Conservation (phyloP, 2,113 vertebrate genomes). For the Penelope pileata region DNA sequence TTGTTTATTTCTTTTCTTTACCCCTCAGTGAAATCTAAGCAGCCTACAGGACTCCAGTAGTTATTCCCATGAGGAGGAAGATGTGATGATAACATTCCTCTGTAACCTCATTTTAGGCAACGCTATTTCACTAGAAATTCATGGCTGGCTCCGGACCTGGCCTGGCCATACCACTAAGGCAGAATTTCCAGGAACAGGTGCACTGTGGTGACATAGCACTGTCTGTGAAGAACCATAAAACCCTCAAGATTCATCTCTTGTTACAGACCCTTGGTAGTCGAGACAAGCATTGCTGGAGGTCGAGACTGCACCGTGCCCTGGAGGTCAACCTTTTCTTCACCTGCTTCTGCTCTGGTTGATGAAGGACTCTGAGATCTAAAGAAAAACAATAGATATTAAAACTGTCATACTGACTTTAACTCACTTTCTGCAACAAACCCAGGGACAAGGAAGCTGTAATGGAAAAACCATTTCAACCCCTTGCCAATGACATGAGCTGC, state of each 20-base stretch:
- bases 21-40: not conserved
- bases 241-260: not conserved
- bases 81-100: not conserved
- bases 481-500: not conserved
- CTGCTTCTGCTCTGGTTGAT: not conserved
- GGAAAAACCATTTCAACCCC: slow-evolving; percentile 21
- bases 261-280: slow-evolving; percentile 73
- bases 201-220: not conserved
- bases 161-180: not conserved
- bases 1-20: not conserved
- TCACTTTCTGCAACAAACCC: slow-evolving; percentile 9
- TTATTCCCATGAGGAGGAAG: not conserved
- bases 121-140: not conserved
- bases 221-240: not conserved
- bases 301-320: not conserved
- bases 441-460: not conserved
- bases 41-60: not conserved
- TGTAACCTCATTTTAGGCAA: not conserved
- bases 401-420: not conserved
- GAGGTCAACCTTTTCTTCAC: not conserved
- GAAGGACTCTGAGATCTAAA: not conserved
- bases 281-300: slow-evolving; percentile 67
- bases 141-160: not conserved
- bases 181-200: not conserved
- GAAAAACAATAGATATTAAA: not conserved